Evolutionary conservation across 1,140 invertebrate genomes (phyloP).

Genomic region (Drosophila guanche): DNA sequence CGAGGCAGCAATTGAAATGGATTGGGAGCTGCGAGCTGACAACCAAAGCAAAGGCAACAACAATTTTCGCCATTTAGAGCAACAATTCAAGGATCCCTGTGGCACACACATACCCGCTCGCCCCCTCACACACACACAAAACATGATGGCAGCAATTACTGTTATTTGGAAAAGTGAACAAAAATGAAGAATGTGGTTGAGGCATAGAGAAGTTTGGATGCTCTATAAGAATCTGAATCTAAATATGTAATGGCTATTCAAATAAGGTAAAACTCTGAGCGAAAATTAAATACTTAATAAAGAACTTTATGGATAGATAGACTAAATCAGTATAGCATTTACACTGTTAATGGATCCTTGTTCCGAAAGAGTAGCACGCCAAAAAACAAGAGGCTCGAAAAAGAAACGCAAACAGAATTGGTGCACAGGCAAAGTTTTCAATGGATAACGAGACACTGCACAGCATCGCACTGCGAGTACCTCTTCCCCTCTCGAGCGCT

Average conservation of each 20-base stretch:
- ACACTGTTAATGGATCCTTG: neutral
- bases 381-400: constrained; percentile 23
- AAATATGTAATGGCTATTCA: too few species aligned
- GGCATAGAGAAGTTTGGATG: neutral
- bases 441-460: constrained; percentile 52
- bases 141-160: constrained; percentile 56
- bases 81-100: constrained; percentile 32
- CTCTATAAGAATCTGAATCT: neutral
- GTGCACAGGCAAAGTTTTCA: constrained; percentile 36
- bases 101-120: neutral
- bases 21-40: neutral
- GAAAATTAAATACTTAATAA: too few species aligned
- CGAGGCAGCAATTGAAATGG: neutral
- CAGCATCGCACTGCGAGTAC: constrained; percentile 27
- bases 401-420: constrained; percentile 38
- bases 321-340: too few species aligned
- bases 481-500: neutral
- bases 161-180: constrained; percentile 46
- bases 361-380: constrained; percentile 5
- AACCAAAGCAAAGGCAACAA: constrained; percentile 25
- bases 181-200: neutral
- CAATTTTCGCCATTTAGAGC: constrained; percentile 29
- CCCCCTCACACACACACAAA: constrained; percentile 14
- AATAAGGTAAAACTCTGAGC: too few species aligned
- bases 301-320: too few species aligned